A percentile compares a stretch with the other conserved stretches of the same genome.
Conservation (phyloP, 2,113 vertebrate species). For the Zosterops lateralis region DNA sequence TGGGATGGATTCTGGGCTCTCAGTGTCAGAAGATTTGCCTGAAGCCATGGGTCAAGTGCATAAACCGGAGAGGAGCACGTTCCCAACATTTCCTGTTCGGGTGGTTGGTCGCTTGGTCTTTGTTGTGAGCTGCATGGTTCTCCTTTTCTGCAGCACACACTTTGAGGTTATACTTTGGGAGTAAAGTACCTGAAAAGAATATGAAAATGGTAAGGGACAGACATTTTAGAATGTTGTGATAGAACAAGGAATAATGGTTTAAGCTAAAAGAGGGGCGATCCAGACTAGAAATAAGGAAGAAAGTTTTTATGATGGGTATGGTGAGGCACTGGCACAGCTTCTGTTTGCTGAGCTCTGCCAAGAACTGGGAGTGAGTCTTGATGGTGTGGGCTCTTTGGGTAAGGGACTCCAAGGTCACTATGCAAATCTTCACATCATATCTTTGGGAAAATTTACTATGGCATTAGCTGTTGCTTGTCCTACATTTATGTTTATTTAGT, state of each 20-base stretch:
- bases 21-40: not conserved
- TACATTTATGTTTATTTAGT: not conserved
- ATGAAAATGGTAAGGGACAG: not conserved
- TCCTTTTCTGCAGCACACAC: not conserved
- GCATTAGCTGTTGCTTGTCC: not conserved
- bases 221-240: not conserved
- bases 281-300: not conserved
- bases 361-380: not conserved
- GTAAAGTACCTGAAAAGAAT: not conserved
- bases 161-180: not conserved
- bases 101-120: not conserved
- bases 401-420: not conserved
- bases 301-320: not conserved
- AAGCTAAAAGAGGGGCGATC: not conserved
- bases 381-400: not conserved
- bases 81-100: not conserved
- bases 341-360: not conserved
- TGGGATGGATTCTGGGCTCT: not conserved
- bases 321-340: not conserved
- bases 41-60: not conserved
- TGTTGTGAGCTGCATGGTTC: accelerated
- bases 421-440: not conserved
- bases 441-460: not conserved
- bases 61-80: not conserved
- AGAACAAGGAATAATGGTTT: not conserved